Percentiles rank a stretch among this genome's conserved stretches.
These are phyloP conservation scores for Eleginops maclovinus DNA, from an alignment of 2,113 vertebrate species.

Conservation along the genomic window DNA sequence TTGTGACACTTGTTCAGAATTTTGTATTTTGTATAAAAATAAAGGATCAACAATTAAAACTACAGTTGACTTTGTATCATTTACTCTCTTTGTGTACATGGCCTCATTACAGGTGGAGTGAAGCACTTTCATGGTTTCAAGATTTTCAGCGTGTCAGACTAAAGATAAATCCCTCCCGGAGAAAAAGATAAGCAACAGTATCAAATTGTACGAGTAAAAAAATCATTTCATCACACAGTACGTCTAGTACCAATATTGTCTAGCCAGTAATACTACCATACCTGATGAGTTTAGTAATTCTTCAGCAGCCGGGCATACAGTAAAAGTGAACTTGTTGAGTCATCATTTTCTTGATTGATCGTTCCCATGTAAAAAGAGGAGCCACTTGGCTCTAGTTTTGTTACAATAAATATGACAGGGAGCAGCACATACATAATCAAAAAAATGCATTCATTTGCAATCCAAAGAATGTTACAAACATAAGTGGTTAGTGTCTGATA, in stretches of 20 bases:
- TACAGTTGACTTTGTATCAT: not conserved
- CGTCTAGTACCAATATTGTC: not conserved
- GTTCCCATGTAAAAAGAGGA: not conserved
- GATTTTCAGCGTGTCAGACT: not conserved
- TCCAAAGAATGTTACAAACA: not conserved
- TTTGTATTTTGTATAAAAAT: slow-evolving; percentile 88
- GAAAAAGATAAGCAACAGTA: not conserved
- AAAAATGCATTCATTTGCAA: not conserved
- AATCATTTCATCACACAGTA: no score
- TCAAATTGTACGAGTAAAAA: slow-evolving; percentile 6
- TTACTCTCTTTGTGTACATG: not conserved
- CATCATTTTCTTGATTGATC: not conserved
- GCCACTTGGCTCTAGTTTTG: not conserved
- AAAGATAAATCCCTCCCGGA: not conserved
- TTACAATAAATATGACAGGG: not conserved
- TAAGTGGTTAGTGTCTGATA: not conserved
- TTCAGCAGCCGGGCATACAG: not conserved
- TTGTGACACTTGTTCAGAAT: slow-evolving; percentile 66
- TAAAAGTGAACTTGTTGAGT: not conserved
- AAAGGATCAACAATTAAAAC: slow-evolving; percentile 54
- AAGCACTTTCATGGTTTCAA: not conserved
- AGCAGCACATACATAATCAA: not conserved
- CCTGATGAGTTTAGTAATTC: not conserved
- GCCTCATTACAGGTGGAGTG: not conserved
- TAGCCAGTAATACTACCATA: not conserved